Conservation (phyloP, 2,797 vertebrate genomes). For the Sebastes melanostomus region DNA sequence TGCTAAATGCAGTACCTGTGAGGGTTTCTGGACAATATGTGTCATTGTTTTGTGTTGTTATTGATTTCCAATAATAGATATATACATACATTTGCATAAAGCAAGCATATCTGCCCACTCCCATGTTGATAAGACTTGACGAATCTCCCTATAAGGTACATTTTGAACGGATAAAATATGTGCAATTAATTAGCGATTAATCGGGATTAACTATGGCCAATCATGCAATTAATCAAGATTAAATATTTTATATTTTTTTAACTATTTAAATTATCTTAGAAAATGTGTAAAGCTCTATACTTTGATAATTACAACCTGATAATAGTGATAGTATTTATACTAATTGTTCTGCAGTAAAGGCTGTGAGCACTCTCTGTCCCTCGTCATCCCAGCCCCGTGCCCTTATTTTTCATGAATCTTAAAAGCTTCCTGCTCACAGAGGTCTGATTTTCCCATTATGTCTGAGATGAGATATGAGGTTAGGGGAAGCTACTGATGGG, state of each 20-base stretch:
- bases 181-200: too few species aligned
- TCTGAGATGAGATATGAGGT: conserved; percentile 73
- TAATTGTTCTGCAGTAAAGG: conserved; percentile 15
- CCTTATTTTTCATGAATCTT: conserved; percentile 73
- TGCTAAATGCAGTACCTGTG: too few species aligned
- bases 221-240: too few species aligned
- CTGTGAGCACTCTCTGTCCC: conserved; percentile 40
- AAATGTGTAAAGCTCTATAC: background rate
- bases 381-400: conserved; percentile 33
- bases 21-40: too few species aligned
- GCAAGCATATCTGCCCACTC: too few species aligned
- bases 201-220: too few species aligned
- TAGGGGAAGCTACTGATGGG: conserved; percentile 58
- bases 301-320: conserved; percentile 25
- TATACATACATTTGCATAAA: too few species aligned
- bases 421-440: conserved; percentile 68
- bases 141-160: too few species aligned
- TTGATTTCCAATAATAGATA: too few species aligned
- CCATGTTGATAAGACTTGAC: too few species aligned
- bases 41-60: too few species aligned
- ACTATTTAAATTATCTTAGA: background rate
- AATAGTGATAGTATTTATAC: background rate
- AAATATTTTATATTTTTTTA: background rate
- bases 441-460: conserved; percentile 76
- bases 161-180: too few species aligned